Percentiles rank a stretch among this genome's conserved stretches.
These are phyloP conservation scores for Pocillopora verrucosa DNA, from an alignment of 64 coral and sea anemone genomes.

Conservation along the genomic window DNA sequence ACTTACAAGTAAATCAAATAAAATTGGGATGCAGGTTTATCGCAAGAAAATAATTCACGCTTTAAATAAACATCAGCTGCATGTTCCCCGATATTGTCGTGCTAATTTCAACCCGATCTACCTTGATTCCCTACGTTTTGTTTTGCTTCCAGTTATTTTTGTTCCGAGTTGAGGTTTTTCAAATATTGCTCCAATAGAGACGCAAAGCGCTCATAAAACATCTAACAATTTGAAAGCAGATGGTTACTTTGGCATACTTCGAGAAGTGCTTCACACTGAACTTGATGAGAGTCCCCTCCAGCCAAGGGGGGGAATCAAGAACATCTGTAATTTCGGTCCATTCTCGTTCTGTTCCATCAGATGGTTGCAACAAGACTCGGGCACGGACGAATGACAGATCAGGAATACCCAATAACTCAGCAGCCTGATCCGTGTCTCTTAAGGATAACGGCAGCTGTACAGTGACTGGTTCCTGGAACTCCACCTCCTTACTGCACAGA, in stretches of 20 bases:
- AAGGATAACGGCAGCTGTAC: slow-evolving; percentile 12
- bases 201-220: not conserved
- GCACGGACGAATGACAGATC: not conserved
- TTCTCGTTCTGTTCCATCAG: not conserved
- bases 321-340: slow-evolving; percentile 17
- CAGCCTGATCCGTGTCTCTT: not conserved
- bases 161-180: no score
- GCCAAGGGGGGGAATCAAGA: not conserved
- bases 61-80: no score
- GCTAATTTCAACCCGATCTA: no score
- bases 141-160: no score
- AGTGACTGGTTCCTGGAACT: slow-evolving; percentile 7
- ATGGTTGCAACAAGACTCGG: not conserved
- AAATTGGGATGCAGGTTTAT: no score
- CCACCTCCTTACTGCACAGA: not conserved
- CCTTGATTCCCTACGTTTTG: no score
- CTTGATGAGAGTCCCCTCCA: not conserved
- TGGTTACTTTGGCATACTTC: not conserved
- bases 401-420: not conserved
- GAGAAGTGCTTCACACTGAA: slow-evolving; percentile 22
- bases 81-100: no score
- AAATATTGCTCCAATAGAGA: no score
- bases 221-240: not conserved
- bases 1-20: no score
- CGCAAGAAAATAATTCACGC: no score